phyloP scores from a whole-genome alignment of 1,140 invertebrate genomes.

The Drosophila pseudoobscura region DNA sequence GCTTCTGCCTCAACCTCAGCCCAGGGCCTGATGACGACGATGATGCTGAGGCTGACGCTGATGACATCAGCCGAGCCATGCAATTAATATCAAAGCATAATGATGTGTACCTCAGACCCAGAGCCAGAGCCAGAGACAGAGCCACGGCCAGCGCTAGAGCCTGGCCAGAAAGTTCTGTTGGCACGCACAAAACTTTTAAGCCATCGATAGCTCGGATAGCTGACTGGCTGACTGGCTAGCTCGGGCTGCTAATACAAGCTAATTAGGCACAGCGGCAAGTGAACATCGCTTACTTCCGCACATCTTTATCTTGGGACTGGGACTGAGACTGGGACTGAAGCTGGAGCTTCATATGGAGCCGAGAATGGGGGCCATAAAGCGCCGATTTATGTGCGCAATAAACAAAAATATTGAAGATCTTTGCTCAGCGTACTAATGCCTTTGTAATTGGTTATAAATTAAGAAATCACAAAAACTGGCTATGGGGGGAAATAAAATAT shows the following conservation, averaged over 20 bases:
- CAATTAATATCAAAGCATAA: conserved; percentile 74
- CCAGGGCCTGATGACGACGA: conserved; percentile 39
- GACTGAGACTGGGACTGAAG: not conserved
- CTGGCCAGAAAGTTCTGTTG: conserved; percentile 48
- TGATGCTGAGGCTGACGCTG: conserved; percentile 32
- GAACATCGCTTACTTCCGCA: conserved; percentile 66
- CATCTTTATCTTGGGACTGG: conserved; percentile 12
- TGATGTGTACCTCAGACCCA: conserved; percentile 47
- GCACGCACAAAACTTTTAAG: conserved; percentile 39
- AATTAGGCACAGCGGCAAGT: conserved; percentile 68
- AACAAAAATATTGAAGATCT: conserved; percentile 65
- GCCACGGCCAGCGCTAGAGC: not conserved
- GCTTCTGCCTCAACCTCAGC: not conserved
- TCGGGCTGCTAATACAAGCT: conserved; percentile 64
- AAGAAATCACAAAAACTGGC: conserved; percentile 61
- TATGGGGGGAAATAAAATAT: conserved; percentile 21
- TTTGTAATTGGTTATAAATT: conserved; percentile 81
- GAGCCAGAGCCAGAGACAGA: not conserved
- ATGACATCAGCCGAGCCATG: conserved; percentile 69
- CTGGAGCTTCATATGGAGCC: not conserved
- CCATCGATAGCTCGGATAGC: conserved; percentile 34
- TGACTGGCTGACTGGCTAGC: not conserved
- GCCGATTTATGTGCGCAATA: conserved; percentile 76
- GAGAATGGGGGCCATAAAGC: conserved; percentile 48
- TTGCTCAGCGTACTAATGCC: conserved; percentile 58